Base-by-base conservation (phyloP, 2,888 invertebrate species). In the Lasioglossum marginatum region DNA sequence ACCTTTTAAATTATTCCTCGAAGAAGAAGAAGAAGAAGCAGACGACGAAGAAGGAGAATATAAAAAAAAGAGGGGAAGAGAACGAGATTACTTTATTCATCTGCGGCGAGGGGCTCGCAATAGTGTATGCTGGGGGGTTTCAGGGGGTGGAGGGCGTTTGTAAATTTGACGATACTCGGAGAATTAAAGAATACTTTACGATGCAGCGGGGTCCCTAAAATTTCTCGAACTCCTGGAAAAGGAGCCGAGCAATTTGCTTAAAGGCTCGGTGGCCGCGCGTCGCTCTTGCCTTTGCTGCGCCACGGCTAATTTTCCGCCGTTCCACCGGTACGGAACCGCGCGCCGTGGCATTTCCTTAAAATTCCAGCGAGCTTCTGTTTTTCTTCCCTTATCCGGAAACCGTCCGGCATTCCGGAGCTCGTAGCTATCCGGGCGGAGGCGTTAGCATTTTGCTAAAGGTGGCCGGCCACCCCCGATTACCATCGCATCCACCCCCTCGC, bases 401-500 rank as follows among this genome's bases (percentile, higher is more conserved):
- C 52, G 52, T 23, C 31, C 31, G 63, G n/a, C 48, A 31, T 43
- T 27, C 34, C 6, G 19, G 45, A n/a, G 52, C 52, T 52, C 34
- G 27, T n/a, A 12, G 23, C 68, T 40, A 37, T 43, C 27, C 63
- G 34, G n/a, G 40, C 71, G n/a, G 63, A 37, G 73, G 45, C 52
- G 79, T 71, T 72, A 37, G 60, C 76, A 45, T 71, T 19, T 71
- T 45, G 71, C 76, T 60, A 71, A 81, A 60, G 60, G 60, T 31
- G 45, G 70, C 40, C 34, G 31, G 27, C 60, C 76, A 37, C 60
- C 60, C 71, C 60, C 71, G 71, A 72, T 81, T 77, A 72, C 81
- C 76, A 31, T 60, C 52, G 71, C 81, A 31, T 16, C 27, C 60
- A 5, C 23, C 23, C 52, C 19, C 19, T 19, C 52, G 23, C 52